phyloP scores from a whole-genome alignment of 2,888 invertebrate genomes.

The Ophioninae sp. region DNA sequence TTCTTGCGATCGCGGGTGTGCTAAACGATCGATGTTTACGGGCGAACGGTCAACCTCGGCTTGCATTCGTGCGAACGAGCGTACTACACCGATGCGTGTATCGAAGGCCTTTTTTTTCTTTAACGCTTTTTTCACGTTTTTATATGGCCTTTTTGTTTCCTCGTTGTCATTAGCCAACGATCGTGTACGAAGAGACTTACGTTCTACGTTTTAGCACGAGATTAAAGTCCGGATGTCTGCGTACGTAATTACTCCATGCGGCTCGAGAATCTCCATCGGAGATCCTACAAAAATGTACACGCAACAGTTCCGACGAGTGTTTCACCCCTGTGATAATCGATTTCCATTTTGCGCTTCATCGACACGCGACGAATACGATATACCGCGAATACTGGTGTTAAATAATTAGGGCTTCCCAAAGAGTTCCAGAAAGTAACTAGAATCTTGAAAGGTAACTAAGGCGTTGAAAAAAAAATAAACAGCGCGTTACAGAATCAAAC shows the following conservation, averaged over 20 bases:
- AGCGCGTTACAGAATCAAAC: too few relatives aligned
- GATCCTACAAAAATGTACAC: slow-evolving; percentile 70
- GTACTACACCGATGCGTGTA: slow-evolving; percentile 32
- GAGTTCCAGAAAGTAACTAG: too few relatives aligned
- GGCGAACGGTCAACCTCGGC: slow-evolving; percentile 21
- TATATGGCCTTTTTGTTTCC: slow-evolving; percentile 1
- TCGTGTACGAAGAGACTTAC: slow-evolving; percentile 72
- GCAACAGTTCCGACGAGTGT: slow-evolving; percentile 1
- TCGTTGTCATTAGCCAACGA: slow-evolving; percentile 18
- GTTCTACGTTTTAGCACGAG: slow-evolving; percentile 78
- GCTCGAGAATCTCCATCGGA: slow-evolving; percentile 73
- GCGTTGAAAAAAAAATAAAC: too few relatives aligned
- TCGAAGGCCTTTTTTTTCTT: slow-evolving; percentile 11
- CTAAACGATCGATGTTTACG: slow-evolving; percentile 27
- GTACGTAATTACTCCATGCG: slow-evolving; percentile 76
- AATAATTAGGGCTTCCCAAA: not conserved
- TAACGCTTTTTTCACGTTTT: not conserved
- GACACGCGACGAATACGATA: not conserved
- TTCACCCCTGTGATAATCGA: not conserved
- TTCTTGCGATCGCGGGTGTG: slow-evolving; percentile 46
- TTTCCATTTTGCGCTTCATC: not conserved
- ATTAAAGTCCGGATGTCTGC: slow-evolving; percentile 78
- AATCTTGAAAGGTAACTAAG: too few relatives aligned
- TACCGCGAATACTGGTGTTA: not conserved
- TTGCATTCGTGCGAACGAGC: slow-evolving; percentile 40